Conservation (phyloP, 2,888 invertebrate genomes). For the Conistra vaccinii region DNA sequence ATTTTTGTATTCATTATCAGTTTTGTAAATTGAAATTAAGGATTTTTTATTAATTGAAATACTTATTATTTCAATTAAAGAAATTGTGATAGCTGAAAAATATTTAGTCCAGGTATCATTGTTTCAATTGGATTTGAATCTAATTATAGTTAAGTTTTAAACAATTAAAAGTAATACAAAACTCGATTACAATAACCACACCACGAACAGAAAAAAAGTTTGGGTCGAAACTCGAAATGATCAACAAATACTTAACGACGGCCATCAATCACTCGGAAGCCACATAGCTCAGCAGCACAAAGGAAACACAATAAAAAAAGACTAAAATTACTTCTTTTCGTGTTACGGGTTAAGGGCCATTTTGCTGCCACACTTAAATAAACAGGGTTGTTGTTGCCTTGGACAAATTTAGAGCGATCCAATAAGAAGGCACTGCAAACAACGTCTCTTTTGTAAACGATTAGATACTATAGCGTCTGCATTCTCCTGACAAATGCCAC, state of each 20-base stretch:
- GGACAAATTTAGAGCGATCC: slow-evolving; percentile 28
- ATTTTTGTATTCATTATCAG: not conserved
- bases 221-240: slow-evolving; percentile 13
- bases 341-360: slow-evolving; percentile 37
- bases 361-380: slow-evolving; percentile 50
- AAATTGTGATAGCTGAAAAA: not conserved
- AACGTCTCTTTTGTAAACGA: not conserved
- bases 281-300: slow-evolving; percentile 58
- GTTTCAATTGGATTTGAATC: not conserved
- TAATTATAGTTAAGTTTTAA: not conserved
- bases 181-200: not conserved
- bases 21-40: not conserved
- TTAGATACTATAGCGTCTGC: slow-evolving; percentile 9
- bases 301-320: slow-evolving; percentile 56
- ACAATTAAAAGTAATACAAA: not conserved
- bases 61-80: not conserved
- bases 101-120: not conserved
- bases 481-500: slow-evolving; percentile 33
- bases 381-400: slow-evolving; percentile 36
- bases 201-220: slow-evolving; percentile 10
- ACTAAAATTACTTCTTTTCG: slow-evolving; percentile 56
- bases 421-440: slow-evolving; percentile 25
- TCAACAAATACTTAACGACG: slow-evolving; percentile 47
- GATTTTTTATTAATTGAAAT: not conserved
- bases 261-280: slow-evolving; percentile 61